Base-by-base conservation (phyloP, 2,113 vertebrate species). In the Rhabdornis inornatus region DNA sequence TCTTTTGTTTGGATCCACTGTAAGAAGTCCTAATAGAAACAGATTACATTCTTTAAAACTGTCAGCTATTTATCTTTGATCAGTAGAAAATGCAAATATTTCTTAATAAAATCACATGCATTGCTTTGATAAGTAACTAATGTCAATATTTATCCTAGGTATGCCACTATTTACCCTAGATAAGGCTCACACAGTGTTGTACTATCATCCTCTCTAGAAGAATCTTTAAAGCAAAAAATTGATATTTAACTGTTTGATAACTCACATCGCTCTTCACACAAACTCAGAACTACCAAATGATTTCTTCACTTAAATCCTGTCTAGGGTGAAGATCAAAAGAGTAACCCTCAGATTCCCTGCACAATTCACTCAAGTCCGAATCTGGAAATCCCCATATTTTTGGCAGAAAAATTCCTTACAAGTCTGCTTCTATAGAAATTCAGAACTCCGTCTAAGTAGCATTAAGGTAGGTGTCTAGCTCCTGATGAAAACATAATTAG, bases 1-100 rank as follows among this genome's bases (percentile, higher is more conserved):
- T 96, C 99, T 98, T 97, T 99, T 99, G 97, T 98, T 99, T 92
- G 99, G 99, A 97, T 99, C 99, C 55, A 99, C 99, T 15, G 99
- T 99, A 86, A 99, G 98, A 96, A 99, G 98, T 95, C 99, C 99
- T 99, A 84, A 63, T 28, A 91, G 81, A 86, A 96, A 95, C 44
- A 90, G 3, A 95, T 80, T 31, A 93, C 12, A n/a, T 33, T 66
- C 45, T 60, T 61, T 92, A 78, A 87, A 95, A 77, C 63, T 64
- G 64, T 23, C 39, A 96, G 13, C 40, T 65, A 27, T 66, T 81
- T 77, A 50, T 60, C 39, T 56, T 71, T 13, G 35, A 71, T 76
- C 77, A 86, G 72, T 5, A 93, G 65, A 50, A 87, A 92, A 66
- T 1, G 19, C 30, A 83, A 61, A 13, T 63, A 86, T 57, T 85